Evolutionary conservation across 2,888 invertebrate species (phyloP).

Genomic region (Cephonodes hylas): DNA sequence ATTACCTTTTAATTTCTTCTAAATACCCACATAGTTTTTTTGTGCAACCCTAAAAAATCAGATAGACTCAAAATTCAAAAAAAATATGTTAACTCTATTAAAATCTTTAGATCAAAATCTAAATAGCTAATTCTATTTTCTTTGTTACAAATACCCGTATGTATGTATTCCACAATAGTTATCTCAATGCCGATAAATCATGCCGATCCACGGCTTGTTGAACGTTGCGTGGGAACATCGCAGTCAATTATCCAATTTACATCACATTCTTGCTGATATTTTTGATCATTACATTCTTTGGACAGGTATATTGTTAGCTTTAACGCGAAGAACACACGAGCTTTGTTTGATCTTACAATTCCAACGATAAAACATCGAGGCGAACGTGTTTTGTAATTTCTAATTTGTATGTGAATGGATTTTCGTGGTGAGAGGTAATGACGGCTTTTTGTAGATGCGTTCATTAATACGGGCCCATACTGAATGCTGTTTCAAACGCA

Average conservation of each 20-base stretch:
- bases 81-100: too few species aligned
- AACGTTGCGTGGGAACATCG: slow-evolving; percentile 48
- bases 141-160: background rate
- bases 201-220: slow-evolving; percentile 15
- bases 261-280: slow-evolving; percentile 39
- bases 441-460: background rate
- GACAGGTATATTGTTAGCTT: slow-evolving; percentile 40
- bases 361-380: background rate
- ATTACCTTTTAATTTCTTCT: too few species aligned
- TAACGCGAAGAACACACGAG: background rate
- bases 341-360: background rate
- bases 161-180: background rate
- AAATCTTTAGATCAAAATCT: background rate
- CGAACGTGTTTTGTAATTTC: background rate
- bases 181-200: slow-evolving; percentile 10
- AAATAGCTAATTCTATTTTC: background rate
- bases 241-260: slow-evolving; percentile 66
- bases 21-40: too few species aligned
- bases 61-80: too few species aligned
- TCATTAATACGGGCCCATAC: background rate
- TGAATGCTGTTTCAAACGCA: background rate
- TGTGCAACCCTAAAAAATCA: too few species aligned
- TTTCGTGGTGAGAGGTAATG: background rate
- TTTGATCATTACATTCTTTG: slow-evolving; percentile 47
- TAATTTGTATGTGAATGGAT: slow-evolving; percentile 15